A percentile compares a stretch with the other conserved stretches of the same genome.
These are phyloP conservation scores for Melipona beecheii DNA, from an alignment of 2,888 invertebrate species.

Conservation along the genomic window DNA sequence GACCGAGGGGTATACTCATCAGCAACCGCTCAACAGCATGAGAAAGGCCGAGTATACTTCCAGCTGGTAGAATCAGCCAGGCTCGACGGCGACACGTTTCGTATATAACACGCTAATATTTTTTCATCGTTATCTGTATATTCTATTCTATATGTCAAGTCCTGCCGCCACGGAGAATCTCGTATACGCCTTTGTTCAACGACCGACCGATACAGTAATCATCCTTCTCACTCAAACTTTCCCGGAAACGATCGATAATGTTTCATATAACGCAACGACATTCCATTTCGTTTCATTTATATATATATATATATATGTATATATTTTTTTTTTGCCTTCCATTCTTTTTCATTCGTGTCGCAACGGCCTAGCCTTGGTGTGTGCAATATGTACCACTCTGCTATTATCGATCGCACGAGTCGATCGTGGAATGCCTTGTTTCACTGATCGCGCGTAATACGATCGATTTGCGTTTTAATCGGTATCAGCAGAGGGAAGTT, in stretches of 20 bases:
- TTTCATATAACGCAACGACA: neutral
- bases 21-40: slow-evolving; percentile 84
- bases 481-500: slow-evolving; percentile 21
- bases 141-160: slow-evolving; percentile 31
- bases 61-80: slow-evolving; percentile 82
- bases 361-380: slow-evolving; percentile 47
- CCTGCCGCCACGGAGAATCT: slow-evolving; percentile 30
- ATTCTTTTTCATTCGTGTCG: slow-evolving; percentile 13
- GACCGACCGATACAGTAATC: slow-evolving; percentile 23
- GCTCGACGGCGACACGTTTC: slow-evolving; percentile 66
- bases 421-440: neutral
- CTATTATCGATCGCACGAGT: neutral
- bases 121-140: slow-evolving; percentile 26
- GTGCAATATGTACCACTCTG: slow-evolving; percentile 21
- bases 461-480: neutral
- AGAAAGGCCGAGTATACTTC: slow-evolving; percentile 84
- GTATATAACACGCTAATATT: slow-evolving; percentile 37
- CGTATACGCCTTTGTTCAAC: slow-evolving; percentile 23
- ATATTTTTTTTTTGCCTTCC: neutral
- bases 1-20: slow-evolving; percentile 83
- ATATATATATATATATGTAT: neutral
- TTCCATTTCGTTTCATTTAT: neutral
- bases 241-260: slow-evolving; percentile 30
- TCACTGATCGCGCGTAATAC: neutral
- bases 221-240: slow-evolving; percentile 63